Evolutionary conservation across 2,113 vertebrate species (phyloP).

Genomic region (Syngnathoides biaculeatus): DNA sequence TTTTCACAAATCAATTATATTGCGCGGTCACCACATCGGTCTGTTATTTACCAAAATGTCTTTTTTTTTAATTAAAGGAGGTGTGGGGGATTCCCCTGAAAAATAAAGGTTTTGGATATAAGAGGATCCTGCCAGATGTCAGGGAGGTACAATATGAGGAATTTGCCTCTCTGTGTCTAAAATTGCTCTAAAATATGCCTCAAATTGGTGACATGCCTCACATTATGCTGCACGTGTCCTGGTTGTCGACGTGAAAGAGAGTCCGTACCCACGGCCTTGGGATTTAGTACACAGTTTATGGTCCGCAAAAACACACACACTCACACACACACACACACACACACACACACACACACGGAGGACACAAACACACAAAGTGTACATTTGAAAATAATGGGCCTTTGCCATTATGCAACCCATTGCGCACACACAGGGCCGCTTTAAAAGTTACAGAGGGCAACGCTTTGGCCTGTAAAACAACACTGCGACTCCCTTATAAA

Average conservation of each 20-base stretch:
- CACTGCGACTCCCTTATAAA: conserved; percentile 57
- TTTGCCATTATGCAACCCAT: conserved; percentile 52
- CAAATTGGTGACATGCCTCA: neutral
- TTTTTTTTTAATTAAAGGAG: too few relatives aligned
- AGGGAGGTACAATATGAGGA: too few relatives aligned
- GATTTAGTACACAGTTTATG: conserved; percentile 53
- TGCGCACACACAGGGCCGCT: conserved; percentile 42
- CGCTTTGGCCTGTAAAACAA: conserved; percentile 62
- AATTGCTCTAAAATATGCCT: neutral
- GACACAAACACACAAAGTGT: conserved; percentile 29
- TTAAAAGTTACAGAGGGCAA: conserved; percentile 58
- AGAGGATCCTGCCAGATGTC: too few relatives aligned
- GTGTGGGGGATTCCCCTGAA: too few relatives aligned
- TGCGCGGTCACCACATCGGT: too few relatives aligned
- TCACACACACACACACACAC: conserved; percentile 17
- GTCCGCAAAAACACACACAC: conserved; percentile 29
- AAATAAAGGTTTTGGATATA: too few relatives aligned
- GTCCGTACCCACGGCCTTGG: conserved; percentile 22
- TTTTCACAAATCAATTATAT: neutral
- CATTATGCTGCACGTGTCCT: neutral
- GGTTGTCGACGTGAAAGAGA: neutral
- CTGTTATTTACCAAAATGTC: too few relatives aligned
- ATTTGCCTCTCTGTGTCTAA: neutral
- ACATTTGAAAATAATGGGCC: conserved; percentile 49
- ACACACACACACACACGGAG: too few relatives aligned